Percentiles rank a stretch among this genome's conserved stretches.
These are phyloP conservation scores for Pachycephala philippinensis DNA, from an alignment of 2,113 vertebrate genomes.

Conservation along the genomic window DNA sequence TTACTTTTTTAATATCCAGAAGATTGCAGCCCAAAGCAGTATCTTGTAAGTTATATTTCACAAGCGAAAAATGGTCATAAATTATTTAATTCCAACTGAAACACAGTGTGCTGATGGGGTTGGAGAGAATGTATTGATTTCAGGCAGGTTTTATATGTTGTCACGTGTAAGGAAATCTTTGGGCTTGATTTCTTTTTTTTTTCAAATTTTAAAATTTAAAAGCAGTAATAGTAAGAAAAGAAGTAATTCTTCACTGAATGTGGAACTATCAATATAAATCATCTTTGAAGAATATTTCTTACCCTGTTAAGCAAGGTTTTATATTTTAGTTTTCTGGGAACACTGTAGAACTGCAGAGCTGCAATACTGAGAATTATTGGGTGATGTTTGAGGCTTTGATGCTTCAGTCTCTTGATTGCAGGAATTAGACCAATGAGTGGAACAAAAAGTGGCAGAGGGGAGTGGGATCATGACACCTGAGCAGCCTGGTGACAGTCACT, in stretches of 20 bases:
- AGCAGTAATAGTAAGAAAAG: not conserved
- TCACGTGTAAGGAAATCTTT: not conserved
- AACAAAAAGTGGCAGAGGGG: not conserved
- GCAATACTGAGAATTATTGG: not conserved
- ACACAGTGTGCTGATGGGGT: not conserved
- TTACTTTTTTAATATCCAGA: not conserved
- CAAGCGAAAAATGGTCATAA: not conserved
- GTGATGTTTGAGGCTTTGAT: not conserved
- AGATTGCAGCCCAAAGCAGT: not conserved
- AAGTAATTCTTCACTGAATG: not conserved
- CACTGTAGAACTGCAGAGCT: not conserved
- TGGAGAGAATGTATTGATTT: not conserved
- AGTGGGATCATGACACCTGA: not conserved
- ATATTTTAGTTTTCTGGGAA: not conserved
- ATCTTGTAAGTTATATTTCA: not conserved
- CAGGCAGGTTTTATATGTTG: not conserved
- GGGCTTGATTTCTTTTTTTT: not conserved
- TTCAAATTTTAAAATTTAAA: not conserved
- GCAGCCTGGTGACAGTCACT: not conserved
- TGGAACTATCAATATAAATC: not conserved
- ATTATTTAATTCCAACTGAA: conserved; percentile 21
- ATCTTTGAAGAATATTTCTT: not conserved
- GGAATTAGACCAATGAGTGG: not conserved
- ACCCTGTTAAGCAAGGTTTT: not conserved
- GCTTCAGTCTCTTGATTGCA: not conserved